Evolutionary conservation across 2,888 invertebrate genomes (phyloP), one percentile per base, ranked within the genome.

Genomic region (Sinotaia quadrata): DNA sequence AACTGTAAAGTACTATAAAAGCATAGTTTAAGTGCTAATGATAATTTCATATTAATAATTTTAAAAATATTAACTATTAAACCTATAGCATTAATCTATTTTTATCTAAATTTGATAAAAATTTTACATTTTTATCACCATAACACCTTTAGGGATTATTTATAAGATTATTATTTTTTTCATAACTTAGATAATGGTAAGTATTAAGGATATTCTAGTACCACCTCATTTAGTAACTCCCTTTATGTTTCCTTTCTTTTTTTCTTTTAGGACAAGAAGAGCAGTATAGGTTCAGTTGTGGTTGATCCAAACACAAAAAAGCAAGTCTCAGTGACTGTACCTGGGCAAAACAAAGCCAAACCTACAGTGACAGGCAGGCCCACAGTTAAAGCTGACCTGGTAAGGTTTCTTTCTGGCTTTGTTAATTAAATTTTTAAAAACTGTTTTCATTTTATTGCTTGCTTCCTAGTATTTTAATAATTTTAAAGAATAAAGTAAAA

Each of bases 321-420:
- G 89, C 93, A 94, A 72, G 97, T 97, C 47, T 96, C 95, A 24
- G 96, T 97, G 2, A 96, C 95, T 87, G 95, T 96, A 89, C 96
- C 96, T 0, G 97, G 96, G 86, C 95, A 95, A n/a, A 96, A 95
- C 85, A 96, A 96, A 88, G 94, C 96, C 4, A 97, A 97, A 87
- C 96, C 96, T 18, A 96, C 79, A 41, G 81, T 81, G 12, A 70
- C 80, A 21, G 78, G 96, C 36, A 93, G 93, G 81, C 95, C 94
- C 88, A 90, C 90, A 0, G 94, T 95, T 77, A 96, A 96, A 89
- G 96, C 97, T 10, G 96, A 97, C 88, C 91, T 97, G 83, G 87
- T 87, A 70, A 78, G 68, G 59, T 12, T n/a, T 7, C 34, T 2
- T 37, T 10, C 7, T 31, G 56, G 15, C 56, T 49, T 49, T 49